These are phyloP conservation scores for Galaxea fascicularis DNA, from an alignment of 92 coral and sea anemone genomes.

Conservation along the genomic window DNA sequence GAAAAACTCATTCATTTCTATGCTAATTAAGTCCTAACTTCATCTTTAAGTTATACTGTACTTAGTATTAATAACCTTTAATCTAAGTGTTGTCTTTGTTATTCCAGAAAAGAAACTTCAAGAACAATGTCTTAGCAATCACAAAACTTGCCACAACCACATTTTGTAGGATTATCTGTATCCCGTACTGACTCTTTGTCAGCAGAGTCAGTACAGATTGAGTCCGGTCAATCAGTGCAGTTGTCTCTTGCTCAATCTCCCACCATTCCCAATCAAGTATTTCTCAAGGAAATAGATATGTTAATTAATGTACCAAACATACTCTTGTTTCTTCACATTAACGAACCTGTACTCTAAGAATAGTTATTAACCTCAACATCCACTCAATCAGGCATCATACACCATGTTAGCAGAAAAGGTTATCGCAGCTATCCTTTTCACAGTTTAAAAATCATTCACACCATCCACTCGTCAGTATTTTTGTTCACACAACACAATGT, in stretches of 20 bases:
- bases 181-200: conserved; percentile 15
- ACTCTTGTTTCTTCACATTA: conserved; percentile 14
- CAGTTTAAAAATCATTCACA: conserved; percentile 5
- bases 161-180: conserved; percentile 14
- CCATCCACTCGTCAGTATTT: conserved; percentile 3
- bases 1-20: too few species aligned
- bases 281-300: conserved; percentile 19
- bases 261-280: conserved; percentile 23
- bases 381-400: too few species aligned
- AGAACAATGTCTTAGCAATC: background rate
- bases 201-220: conserved; percentile 30
- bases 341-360: too few species aligned
- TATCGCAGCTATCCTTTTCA: too few species aligned
- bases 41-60: conserved; percentile 19
- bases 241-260: too few species aligned
- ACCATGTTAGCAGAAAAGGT: too few species aligned
- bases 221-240: conserved; percentile 18
- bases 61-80: conserved; percentile 13
- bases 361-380: too few species aligned
- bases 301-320: conserved; percentile 15
- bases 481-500: conserved; percentile 17
- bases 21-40: conserved; percentile 2
- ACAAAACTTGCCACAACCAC: conserved; percentile 2
- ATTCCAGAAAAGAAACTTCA: too few species aligned
- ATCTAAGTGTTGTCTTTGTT: conserved; percentile 12